Percentiles rank a stretch among this genome's conserved stretches.
Evolutionary conservation across 2,113 vertebrate genomes (phyloP).

Genomic region (Salvator merianae): DNA sequence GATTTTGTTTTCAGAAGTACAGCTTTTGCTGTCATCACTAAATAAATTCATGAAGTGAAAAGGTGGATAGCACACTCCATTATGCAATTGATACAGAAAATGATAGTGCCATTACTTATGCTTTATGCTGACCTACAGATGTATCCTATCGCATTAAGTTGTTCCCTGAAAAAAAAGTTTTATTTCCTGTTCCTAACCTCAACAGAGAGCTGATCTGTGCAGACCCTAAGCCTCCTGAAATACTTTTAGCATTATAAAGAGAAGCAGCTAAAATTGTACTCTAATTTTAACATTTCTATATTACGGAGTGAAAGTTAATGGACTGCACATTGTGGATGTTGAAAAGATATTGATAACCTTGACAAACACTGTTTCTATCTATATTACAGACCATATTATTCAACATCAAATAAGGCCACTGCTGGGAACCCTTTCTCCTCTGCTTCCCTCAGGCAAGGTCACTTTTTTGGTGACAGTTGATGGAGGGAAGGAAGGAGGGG

Average conservation of each 20-base stretch:
- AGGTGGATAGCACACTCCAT: neutral
- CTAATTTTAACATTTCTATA: constrained; percentile 43
- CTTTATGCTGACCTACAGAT: constrained; percentile 28
- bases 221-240: constrained; percentile 33
- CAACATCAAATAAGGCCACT: no score
- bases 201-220: constrained; percentile 50
- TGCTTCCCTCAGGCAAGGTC: no score
- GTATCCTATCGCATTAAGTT: constrained; percentile 31
- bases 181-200: constrained; percentile 44
- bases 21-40: constrained; percentile 25
- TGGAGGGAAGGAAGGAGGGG: neutral
- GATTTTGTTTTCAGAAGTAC: constrained; percentile 9
- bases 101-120: constrained; percentile 32
- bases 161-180: constrained; percentile 25
- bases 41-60: constrained; percentile 34
- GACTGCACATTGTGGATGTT: constrained; percentile 31
- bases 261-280: neutral
- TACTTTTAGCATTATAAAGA: constrained; percentile 31
- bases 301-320: constrained; percentile 50
- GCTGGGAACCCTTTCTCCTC: no score
- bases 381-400: neutral
- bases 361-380: neutral
- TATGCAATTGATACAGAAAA: neutral
- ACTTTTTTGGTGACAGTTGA: no score
- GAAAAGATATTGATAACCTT: neutral